phyloP scores from a whole-genome alignment of 1,140 invertebrate genomes.

The Sesamia nonagrioides region DNA sequence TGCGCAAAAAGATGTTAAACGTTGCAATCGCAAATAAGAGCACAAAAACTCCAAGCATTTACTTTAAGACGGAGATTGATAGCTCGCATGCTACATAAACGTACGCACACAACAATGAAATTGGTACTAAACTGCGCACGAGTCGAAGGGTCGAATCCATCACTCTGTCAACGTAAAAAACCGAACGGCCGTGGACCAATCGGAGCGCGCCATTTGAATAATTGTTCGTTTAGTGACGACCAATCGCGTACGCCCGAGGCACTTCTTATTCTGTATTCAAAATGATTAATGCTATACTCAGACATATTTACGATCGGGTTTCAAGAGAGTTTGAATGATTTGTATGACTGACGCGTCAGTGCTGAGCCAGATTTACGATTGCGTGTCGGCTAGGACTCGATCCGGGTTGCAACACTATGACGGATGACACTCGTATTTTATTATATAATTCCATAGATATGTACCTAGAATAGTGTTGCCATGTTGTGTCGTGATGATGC shows the following conservation, averaged over 20 bases:
- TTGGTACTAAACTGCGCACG: conserved; percentile 68
- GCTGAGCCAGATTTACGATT: conserved; percentile 74
- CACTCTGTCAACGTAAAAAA: conserved; percentile 77
- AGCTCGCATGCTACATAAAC: conserved; percentile 55
- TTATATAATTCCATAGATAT: conserved; percentile 61
- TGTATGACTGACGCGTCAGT: conserved; percentile 71
- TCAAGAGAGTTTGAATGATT: conserved; percentile 80
- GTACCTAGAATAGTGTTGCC: conserved; percentile 55
- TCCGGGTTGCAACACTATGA: conserved; percentile 55
- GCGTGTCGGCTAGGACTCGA: conserved; percentile 66
- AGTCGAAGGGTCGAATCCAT: conserved; percentile 81
- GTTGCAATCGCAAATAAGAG: conserved; percentile 42
- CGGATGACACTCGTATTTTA: conserved; percentile 59
- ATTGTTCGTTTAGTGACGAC: conserved; percentile 75
- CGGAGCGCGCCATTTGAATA: conserved; percentile 75
- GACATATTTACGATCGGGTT: conserved; percentile 76
- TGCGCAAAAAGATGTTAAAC: conserved; percentile 43
- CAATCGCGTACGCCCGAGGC: conserved; percentile 75
- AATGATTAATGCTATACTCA: conserved; percentile 78
- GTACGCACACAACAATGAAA: conserved; percentile 61
- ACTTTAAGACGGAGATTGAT: conserved; percentile 58
- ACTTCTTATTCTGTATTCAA: conserved; percentile 70
- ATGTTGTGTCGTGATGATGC: conserved; percentile 45
- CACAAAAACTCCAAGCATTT: conserved; percentile 47
- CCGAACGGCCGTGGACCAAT: conserved; percentile 71